Evolutionary conservation across 1,140 invertebrate species (phyloP).

Genomic region (Pissodes strobi): DNA sequence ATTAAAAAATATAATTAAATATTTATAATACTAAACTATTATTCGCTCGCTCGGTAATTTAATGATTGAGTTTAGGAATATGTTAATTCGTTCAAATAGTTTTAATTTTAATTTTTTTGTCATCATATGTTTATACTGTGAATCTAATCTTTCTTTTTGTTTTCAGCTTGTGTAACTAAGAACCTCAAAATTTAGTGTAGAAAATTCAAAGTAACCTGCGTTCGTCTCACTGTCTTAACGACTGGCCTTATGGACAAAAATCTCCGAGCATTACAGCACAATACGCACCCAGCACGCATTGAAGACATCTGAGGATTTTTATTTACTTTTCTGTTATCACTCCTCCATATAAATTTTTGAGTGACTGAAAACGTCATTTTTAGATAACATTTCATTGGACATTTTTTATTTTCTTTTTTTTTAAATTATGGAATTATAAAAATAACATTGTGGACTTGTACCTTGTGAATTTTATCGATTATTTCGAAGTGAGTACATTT

Average conservation of each 20-base stretch:
- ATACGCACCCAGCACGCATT: slow-evolving; percentile 84
- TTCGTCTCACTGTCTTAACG: slow-evolving; percentile 52
- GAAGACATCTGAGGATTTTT: slow-evolving; percentile 87
- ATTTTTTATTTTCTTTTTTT: slow-evolving; percentile 40
- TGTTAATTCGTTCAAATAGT: too few relatives aligned
- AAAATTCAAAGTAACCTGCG: slow-evolving; percentile 60
- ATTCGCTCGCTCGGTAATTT: too few relatives aligned
- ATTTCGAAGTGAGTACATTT: slow-evolving; percentile 36
- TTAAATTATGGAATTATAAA: too few relatives aligned
- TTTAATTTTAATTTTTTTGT: not conserved
- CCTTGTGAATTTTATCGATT: slow-evolving; percentile 39
- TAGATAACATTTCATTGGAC: slow-evolving; percentile 38
- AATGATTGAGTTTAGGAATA: too few relatives aligned
- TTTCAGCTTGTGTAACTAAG: slow-evolving; percentile 81
- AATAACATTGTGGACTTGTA: slow-evolving; percentile 45
- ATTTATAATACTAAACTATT: too few relatives aligned
- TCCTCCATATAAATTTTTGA: slow-evolving; percentile 52
- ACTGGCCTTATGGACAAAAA: slow-evolving; percentile 56
- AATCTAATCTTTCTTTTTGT: slow-evolving; percentile 34
- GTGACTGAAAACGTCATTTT: slow-evolving; percentile 50
- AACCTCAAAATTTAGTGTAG: slow-evolving; percentile 70
- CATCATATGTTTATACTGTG: not conserved
- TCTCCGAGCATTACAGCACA: slow-evolving; percentile 62
- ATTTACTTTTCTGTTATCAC: slow-evolving; percentile 49
- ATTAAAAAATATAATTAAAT: too few relatives aligned